Percentiles rank a stretch among this genome's conserved stretches.
These are phyloP conservation scores for Carassius auratus DNA, from an alignment of 2,113 vertebrate genomes.

Conservation along the genomic window DNA sequence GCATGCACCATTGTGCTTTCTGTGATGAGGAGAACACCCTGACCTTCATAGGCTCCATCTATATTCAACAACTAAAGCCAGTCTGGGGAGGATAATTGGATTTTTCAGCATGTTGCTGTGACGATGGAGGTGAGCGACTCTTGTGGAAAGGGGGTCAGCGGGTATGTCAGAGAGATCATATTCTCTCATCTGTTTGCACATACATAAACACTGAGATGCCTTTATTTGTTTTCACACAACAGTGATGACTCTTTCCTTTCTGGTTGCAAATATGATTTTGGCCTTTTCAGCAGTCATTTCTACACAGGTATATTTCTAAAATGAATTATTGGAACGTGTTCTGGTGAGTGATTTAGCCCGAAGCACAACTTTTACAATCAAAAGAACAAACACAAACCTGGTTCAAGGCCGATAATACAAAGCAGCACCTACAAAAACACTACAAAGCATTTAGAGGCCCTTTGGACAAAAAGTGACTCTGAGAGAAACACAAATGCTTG, in stretches of 20 bases:
- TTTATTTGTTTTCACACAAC: neutral
- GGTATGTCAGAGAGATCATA: conserved; percentile 64
- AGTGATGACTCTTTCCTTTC: conserved; percentile 9
- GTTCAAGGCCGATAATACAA: neutral
- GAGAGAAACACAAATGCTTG: neutral
- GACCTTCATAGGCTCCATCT: conserved; percentile 73
- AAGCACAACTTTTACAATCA: conserved; percentile 16
- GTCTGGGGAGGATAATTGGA: conserved; percentile 78
- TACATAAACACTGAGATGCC: conserved; percentile 47
- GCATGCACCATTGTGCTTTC: conserved; percentile 50
- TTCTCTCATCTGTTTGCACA: conserved; percentile 36
- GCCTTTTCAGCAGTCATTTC: neutral
- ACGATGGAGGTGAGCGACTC: conserved; percentile 53
- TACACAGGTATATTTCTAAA: conserved; percentile 5
- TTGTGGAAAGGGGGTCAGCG: conserved; percentile 64
- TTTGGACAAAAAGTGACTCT: neutral
- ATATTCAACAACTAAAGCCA: conserved; percentile 75
- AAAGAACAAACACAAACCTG: conserved; percentile 29
- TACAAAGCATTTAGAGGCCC: neutral
- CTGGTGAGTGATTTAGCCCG: neutral
- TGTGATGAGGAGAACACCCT: conserved; percentile 63
- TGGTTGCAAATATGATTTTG: conserved; percentile 10
- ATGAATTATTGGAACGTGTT: neutral
- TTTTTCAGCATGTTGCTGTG: conserved; percentile 72
- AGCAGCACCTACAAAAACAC: neutral